phyloP scores from a whole-genome alignment of 2,113 vertebrate species.

The Actenoides hombroni region DNA sequence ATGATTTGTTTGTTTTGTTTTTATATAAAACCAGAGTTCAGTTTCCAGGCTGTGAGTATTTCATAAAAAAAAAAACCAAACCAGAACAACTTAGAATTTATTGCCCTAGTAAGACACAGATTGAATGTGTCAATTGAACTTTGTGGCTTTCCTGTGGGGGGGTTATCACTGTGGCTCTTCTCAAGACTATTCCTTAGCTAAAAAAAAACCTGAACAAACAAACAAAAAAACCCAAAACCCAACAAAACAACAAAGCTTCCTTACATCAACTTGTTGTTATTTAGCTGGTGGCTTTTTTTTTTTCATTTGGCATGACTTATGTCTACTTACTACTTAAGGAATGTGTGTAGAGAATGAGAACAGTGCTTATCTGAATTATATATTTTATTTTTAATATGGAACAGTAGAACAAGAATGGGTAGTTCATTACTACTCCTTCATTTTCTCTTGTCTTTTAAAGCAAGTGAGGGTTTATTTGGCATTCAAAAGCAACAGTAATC shows the following conservation, averaged over 20 bases:
- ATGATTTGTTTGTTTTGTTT: background rate
- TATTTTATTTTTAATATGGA: background rate
- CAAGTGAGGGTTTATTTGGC: background rate
- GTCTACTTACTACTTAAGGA: background rate
- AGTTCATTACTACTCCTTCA: background rate
- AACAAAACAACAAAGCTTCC: no score
- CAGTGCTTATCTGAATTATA: background rate
- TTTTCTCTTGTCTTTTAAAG: background rate
- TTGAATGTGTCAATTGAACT: background rate
- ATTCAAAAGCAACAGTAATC: background rate
- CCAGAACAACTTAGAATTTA: background rate
- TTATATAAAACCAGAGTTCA: background rate
- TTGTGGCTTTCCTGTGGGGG: rapidly evolving
- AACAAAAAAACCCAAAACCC: background rate
- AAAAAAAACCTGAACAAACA: background rate
- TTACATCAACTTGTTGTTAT: background rate
- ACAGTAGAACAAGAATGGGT: background rate
- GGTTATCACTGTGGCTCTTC: background rate
- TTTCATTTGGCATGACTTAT: background rate
- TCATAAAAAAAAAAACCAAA: background rate
- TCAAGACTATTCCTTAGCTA: background rate
- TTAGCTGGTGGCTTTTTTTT: background rate
- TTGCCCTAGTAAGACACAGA: background rate
- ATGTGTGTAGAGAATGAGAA: background rate
- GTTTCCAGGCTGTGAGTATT: background rate